Evolutionary conservation across 2,888 invertebrate genomes (phyloP), one percentile per base, ranked within the genome.

Genomic region (Acholoe squamosa): DNA sequence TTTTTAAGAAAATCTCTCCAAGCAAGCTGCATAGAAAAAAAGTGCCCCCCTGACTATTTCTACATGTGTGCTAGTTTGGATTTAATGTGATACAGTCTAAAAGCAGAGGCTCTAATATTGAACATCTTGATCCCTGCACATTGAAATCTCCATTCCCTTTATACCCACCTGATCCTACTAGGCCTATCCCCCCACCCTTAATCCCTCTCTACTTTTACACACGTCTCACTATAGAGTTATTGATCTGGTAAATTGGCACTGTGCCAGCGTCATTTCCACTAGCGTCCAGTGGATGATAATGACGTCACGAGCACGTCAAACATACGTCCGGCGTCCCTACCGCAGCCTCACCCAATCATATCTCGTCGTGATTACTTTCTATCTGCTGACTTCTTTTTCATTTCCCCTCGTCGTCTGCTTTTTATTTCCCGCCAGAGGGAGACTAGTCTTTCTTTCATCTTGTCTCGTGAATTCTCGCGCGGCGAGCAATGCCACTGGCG

Each of bases 301-400:
- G 71, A 71, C 71, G 71, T 71, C 71, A 71, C 31, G 31, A 14
- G 71, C 28, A 28, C 71, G 25, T 14, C 31, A 14, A 22, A 25
- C 71, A 28, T 71, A 14, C 71, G 28, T 71, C 71, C n/a, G 14
- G 25, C 25, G 71, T 71, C 19, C 71, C 71, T 3, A 71, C n/a
- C 71, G 12, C 61, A 43, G 71, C 31, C 71, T 61, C 71, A 0
- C n/a, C 25, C 71, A 71, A 71, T 71, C 71, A 71, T 71, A 71
- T 71, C 71, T n/a, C 31, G 19, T 28, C 71, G 25, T 71, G 71
- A 71, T 71, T 71, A 25, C 71, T 71, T 71, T 28, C 71, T 28
- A 71, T 71, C 71, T 71, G 0, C 28, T 71, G 71, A 71, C 71
- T 71, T 71, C 71, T 71, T 71, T 71, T 71, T 71, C 71, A 71